Base-by-base conservation (phyloP, 2,888 invertebrate genomes). In the Aleiodes testaceus region DNA sequence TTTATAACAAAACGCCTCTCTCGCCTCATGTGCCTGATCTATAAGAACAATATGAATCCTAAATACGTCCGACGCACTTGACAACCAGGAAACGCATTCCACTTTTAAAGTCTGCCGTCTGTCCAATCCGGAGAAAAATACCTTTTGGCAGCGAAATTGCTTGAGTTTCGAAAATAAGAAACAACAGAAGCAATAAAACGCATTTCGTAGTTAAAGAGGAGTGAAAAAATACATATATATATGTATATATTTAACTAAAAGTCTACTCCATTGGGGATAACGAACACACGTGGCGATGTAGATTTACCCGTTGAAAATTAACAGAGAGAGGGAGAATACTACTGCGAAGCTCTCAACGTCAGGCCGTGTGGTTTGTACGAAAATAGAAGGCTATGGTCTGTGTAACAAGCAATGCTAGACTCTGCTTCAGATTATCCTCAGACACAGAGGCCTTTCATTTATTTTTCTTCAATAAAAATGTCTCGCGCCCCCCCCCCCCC, bases 61-160 rank as follows among this genome's bases (percentile, higher is more conserved):
- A 67, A 72, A 66, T 61, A 68, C 69, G 72, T 72, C 72, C 47
- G 67, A 73, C 75, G 70, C 69, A 71, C 65, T 74, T 77, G 75
- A 74, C 75, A 75, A 72, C 75, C 74, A 73, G 75, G 74, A 77
- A 77, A 69, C 65, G 61, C 72, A 66, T 69, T 70, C 70, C 70
- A 65, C 55, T 44, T 65, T 70, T 52, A 65, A 59, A 66, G 66
- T 66, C 59, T 59, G 30, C 65, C 65, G 61, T 61, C 65, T 44
- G 59, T 49, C 69, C 66, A 52, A 66, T 69, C 66, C 11, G 12
- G 44, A 36, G 59, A 55, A 61, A 59, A 70, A 65, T 63, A 63
- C 42, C 47, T 53, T 67, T 61, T 67, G 66, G 69, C 66, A 52
- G 55, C 30, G 26, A 12, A 66, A 66, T 42, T 14, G 30, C 52